Evolutionary conservation across 2,113 vertebrate species (phyloP).

Genomic region (Sialia sialis): DNA sequence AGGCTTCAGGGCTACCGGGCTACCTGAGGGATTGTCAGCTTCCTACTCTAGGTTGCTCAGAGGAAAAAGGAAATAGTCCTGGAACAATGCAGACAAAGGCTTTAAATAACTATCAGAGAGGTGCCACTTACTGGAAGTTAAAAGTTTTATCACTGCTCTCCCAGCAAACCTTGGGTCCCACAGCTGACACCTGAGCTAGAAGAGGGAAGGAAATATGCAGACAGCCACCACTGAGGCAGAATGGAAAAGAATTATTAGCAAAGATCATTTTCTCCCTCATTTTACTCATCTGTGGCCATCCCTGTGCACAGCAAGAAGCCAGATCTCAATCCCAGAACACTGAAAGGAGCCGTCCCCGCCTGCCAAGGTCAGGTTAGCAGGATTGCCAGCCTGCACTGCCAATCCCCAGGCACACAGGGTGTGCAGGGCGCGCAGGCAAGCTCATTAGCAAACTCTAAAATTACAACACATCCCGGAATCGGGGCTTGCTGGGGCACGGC

Average conservation of each 20-base stretch:
- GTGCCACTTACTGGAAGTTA: not conserved
- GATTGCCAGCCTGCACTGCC: not conserved
- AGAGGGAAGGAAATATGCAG: rapidly evolving
- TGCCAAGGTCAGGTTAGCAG: not conserved
- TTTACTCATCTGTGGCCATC: not conserved
- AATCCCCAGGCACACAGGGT: not conserved
- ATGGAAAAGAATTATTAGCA: not conserved
- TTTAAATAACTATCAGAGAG: slow-evolving; percentile 13
- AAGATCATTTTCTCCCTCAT: not conserved
- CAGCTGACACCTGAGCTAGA: not conserved
- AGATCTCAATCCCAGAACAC: not conserved
- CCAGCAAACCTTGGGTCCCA: not conserved
- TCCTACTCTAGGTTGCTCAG: not conserved
- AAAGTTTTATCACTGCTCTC: not conserved
- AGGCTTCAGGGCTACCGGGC: not conserved
- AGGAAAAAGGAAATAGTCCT: slow-evolving; percentile 43
- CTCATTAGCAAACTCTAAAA: not conserved
- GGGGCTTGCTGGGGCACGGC: not conserved
- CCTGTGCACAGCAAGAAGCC: rapidly evolving
- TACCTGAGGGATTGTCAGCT: not conserved
- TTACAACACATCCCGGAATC: not conserved
- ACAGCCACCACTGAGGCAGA: not conserved
- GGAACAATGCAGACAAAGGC: not conserved
- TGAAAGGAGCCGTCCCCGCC: not conserved
- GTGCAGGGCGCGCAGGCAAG: not conserved